Base-by-base conservation (phyloP, 2,888 invertebrate genomes). In the Diadromus collaris region DNA sequence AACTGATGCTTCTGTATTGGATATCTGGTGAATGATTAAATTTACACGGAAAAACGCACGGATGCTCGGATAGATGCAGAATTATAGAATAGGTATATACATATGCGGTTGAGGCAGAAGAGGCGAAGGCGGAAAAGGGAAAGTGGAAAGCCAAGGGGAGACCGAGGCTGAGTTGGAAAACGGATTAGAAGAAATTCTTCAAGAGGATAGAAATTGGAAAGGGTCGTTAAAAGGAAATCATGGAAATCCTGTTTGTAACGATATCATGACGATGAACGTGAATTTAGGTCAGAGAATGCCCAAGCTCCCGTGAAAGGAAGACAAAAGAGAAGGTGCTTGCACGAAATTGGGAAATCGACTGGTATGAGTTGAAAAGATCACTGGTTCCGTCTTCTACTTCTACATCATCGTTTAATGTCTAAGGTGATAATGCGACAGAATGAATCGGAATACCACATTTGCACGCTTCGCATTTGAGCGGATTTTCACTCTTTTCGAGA, bases 401-500 rank as follows among this genome's bases (percentile, higher is more conserved):
- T 21, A 19, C 29, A 58, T 69, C 41, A 24, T 56, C 69, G 46
- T 29, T 34, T 46, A 16, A 24, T 41, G 44, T 27, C 16, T 5
- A 13, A n/a, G 29, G 65, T 46, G 44, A 41, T 29, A 54, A 48
- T 19, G 32, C 21, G 56, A 65, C 41, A 46, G 65, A 24, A 34
- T 70, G 65, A 34, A 51, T 48, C 72, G 67, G 13, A 61, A 54
- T 71, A 64, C 24, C 65, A 60, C 58, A n/a, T 19, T 32, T 32
- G 44, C 44, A 13, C 46, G 38, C 46, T 38, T 69, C 60, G 38
- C 38, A 38, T 38, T 71, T 58, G 41, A 60, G 73, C 73, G 64
- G 73, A 73, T 73, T 73, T 56, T 46, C 64, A 58, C 46, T 44
- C 46, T 65, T 29, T 13, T 34, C 44, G 67, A 38, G 38, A 64